A percentile compares a stretch with the other conserved stretches of the same genome.
These are phyloP conservation scores for Philhelius pedissequus DNA, from an alignment of 2,888 invertebrate genomes.

Conservation along the genomic window DNA sequence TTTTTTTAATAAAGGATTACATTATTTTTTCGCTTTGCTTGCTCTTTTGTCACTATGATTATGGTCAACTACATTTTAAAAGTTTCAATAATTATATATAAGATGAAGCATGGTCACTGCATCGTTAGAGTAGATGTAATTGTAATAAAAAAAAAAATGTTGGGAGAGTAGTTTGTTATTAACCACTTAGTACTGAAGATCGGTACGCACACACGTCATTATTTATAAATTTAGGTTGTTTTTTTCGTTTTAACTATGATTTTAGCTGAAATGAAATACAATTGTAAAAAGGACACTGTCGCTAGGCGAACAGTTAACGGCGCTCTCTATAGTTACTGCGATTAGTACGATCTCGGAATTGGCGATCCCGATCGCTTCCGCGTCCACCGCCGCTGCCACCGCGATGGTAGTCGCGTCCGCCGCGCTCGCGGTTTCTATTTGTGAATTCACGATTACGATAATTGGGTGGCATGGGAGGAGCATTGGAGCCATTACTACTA, in stretches of 20 bases:
- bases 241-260: constrained; percentile 25
- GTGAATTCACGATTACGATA: constrained; percentile 75
- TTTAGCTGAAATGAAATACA: constrained; percentile 45
- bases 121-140: constrained; percentile 48
- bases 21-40: constrained; percentile 53
- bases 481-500: constrained; percentile 67
- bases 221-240: constrained; percentile 14
- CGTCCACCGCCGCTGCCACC: constrained; percentile 76
- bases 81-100: constrained; percentile 33
- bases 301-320: constrained; percentile 58
- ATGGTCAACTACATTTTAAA: constrained; percentile 57
- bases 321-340: constrained; percentile 73
- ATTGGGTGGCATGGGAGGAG: constrained; percentile 37
- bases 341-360: constrained; percentile 78
- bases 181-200: constrained; percentile 66
- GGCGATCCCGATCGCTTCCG: constrained; percentile 79
- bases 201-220: constrained; percentile 66
- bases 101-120: constrained; percentile 56
- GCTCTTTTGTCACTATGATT: constrained; percentile 63
- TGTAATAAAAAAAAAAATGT: constrained; percentile 46
- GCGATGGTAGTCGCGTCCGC: constrained; percentile 72
- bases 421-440: constrained; percentile 76
- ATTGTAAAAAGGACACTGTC: neutral
- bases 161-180: constrained; percentile 64
- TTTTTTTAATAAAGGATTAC: constrained; percentile 57